Evolutionary conservation across 2,113 vertebrate genomes (phyloP), one percentile per base, ranked within the genome.

Genomic region (Triplophysa rosa): DNA sequence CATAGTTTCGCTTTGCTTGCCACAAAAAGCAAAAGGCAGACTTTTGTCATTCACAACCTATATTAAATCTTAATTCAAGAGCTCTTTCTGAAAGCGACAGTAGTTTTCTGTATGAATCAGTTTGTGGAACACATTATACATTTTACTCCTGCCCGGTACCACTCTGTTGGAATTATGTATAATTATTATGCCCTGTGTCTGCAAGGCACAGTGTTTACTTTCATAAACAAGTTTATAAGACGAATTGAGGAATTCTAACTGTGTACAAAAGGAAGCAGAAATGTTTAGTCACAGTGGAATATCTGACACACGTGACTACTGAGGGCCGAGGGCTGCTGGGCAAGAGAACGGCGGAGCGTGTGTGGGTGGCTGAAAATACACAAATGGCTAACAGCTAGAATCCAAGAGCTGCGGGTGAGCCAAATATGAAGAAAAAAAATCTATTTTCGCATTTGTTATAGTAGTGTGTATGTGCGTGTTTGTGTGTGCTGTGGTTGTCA

Each of bases 251-350:
- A 59, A 74, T 58, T 80, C 80, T 81, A 77, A 69, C 80, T 21
- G 80, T 73, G 72, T 79, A 74, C 75, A 61, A 37, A 67, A 80
- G 78, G 65, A 58, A 84, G 42, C 72, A 82, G 69, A 80, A 84
- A 64, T 61, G 62, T 83, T 78, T 79, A 87, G 84, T 86, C 87
- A 80, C 17, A n/a, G 74, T 47, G 80, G 80, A 88, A 89, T 70
- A 83, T 89, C 83, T 87, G 82, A 88, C 68, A 82, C 19, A 12
- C 79, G n/a, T 59, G 65, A 64, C 73, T 72, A 45, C 83, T 67
- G 79, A 85, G 26, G 21, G 24, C 37, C 24, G n/a, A 59, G 58
- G 72, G 58, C 72, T 66, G 62, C 62, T 74, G 62, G 21, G 54
- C 62, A 58, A 67, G 59, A 70, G 40, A 76, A 40, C 47, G 19